A percentile compares a stretch with the other conserved stretches of the same genome.
phyloP scores from a whole-genome alignment of 2,888 invertebrate species.

The Mesorhabditis sp. region DNA sequence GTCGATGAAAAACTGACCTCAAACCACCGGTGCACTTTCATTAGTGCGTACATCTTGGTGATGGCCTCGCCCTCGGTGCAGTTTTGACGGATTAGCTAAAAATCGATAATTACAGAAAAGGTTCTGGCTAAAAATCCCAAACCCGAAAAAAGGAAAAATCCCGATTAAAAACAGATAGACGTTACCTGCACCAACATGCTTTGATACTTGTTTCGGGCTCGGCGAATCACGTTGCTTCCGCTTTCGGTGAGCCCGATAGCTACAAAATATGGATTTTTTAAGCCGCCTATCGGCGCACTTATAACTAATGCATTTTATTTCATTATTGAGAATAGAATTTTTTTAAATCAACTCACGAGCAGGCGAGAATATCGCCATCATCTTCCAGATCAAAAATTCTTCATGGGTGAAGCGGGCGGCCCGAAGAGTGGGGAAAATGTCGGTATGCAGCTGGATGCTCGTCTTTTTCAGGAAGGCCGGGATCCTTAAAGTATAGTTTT shows the following conservation, averaged over 20 bases:
- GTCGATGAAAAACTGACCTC: not conserved
- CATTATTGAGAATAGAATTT: not conserved
- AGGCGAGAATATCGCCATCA: not conserved
- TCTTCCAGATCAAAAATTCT: not conserved
- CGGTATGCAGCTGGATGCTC: not conserved
- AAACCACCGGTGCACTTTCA: slow-evolving; percentile 5
- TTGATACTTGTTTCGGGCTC: not conserved
- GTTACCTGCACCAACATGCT: not conserved
- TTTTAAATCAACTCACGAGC: not conserved
- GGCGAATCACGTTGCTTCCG: not conserved
- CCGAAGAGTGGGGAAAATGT: not conserved
- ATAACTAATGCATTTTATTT: not conserved
- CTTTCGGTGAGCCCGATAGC: not conserved
- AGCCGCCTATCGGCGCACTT: too few relatives aligned
- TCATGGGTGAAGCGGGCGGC: not conserved
- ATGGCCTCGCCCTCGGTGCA: not conserved
- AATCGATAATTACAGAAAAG: too few relatives aligned
- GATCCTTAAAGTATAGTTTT: not conserved
- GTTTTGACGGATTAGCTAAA: not conserved
- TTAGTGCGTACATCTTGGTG: slow-evolving; percentile 1
- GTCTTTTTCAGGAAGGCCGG: not conserved
- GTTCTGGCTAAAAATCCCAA: too few relatives aligned
- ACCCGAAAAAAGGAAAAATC: too few relatives aligned
- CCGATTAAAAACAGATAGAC: too few relatives aligned
- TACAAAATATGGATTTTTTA: not conserved